Evolutionary conservation across 2,888 invertebrate species (phyloP), one percentile per base, ranked within the genome.

Genomic region (Harmothoe impar): DNA sequence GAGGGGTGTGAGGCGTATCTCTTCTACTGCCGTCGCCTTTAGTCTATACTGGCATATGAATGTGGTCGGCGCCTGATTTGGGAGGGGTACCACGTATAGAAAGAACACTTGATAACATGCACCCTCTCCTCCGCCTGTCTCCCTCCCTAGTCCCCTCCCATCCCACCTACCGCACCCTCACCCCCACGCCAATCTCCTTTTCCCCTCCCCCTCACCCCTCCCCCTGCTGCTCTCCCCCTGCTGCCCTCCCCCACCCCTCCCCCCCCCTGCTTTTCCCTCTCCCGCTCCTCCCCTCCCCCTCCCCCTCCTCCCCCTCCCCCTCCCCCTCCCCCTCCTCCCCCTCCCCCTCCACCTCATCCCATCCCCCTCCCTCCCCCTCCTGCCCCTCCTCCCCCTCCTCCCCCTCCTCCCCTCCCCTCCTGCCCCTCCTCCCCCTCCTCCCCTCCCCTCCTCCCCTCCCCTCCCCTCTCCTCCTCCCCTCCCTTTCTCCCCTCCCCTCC

Each of bases 31-130:
- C 72, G 3, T 25, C 0, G 25, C 72, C 29, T 25, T 29, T 72
- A 72, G 62, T 62, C 62, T 62, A 62, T 62, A 3, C 20, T 62
- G 62, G 62, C n/a, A n/a, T 62, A 20, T 62, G 62, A 62, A 62
- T 62, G 62, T 15, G 15, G 54, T 52, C n/a, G 17, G 54, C 54
- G 54, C 17, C 54, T 52, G 54, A 17, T 17, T 52, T 15, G 54
- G 20, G 20, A 20, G 62, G n/a, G 20, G 62, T 62, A n/a, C 0
- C 62, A 25, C 7, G 72, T 72, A 72, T 25, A 12, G 43, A 43
- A 25, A 0, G 72, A 72, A 72, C 72, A 72, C 72, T 25, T 72
- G 72, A 72, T 72, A 72, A 77, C 77, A 15, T 23, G 5, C 62
- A 23, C 62, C 62, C 25, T 25, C 20, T 15, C 5, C 3, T 25